Conservation (phyloP, 2,113 vertebrate species). For the Rhizomys pruinosus region DNA sequence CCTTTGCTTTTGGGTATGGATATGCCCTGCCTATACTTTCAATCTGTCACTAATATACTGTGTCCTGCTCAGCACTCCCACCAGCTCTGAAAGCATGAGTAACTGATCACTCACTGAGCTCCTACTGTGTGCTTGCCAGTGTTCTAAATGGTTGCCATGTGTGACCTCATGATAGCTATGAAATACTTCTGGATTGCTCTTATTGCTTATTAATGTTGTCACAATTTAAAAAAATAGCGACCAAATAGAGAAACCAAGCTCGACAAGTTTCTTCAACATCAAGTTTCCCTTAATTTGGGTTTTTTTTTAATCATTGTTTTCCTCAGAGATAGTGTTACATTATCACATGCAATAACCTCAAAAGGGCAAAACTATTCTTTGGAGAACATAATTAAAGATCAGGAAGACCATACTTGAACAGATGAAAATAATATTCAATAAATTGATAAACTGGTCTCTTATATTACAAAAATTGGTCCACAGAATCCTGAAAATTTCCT, state of each 20-base stretch:
- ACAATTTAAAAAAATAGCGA: not conserved
- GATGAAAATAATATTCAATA: slow-evolving; percentile 53
- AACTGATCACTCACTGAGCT: not conserved
- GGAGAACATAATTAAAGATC: not conserved
- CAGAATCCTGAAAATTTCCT: not conserved
- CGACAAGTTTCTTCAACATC: not conserved
- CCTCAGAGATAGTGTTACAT: not conserved
- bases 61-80: not conserved
- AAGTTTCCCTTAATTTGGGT: not conserved
- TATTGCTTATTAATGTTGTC: not conserved
- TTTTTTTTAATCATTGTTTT: not conserved
- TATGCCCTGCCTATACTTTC: not conserved
- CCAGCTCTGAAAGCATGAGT: not conserved
- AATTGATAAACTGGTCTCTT: not conserved
- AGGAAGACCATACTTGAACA: slow-evolving; percentile 1
- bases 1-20: not conserved
- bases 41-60: not conserved
- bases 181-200: not conserved
- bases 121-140: not conserved
- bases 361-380: slow-evolving; percentile 32
- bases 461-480: not conserved
- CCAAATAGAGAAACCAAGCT: not conserved
- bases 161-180: not conserved
- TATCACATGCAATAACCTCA: not conserved
- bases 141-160: not conserved